Percentiles rank a stretch among this genome's conserved stretches.
Evolutionary conservation across 2,888 invertebrate species (phyloP).

Genomic region (Andrena marginata): DNA sequence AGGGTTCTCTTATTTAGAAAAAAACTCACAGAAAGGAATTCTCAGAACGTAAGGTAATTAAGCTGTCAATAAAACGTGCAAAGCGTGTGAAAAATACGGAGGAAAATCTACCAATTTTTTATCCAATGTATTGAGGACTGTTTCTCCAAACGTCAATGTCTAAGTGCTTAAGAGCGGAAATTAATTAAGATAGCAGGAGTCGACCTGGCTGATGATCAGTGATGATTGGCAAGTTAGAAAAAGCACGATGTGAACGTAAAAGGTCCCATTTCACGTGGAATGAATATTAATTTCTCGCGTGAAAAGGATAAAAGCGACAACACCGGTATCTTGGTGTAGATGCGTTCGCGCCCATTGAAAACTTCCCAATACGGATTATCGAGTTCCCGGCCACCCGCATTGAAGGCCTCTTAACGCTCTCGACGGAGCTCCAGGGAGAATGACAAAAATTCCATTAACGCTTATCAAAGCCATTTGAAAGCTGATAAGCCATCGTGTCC

Average conservation of each 20-base stretch:
- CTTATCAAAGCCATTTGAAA: conserved; percentile 55
- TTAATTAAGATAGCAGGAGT: conserved; percentile 16
- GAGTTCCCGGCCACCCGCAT: conserved; percentile 40
- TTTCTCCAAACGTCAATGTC: not conserved
- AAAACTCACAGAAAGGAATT: no score
- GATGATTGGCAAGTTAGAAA: not conserved
- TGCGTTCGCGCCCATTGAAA: conserved; percentile 28
- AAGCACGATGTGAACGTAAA: not conserved
- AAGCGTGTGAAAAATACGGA: no score
- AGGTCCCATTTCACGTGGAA: not conserved
- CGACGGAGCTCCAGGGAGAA: conserved; percentile 29
- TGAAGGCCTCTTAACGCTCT: conserved; percentile 22
- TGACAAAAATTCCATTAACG: conserved; percentile 64
- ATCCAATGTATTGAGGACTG: not conserved
- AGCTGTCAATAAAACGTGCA: no score
- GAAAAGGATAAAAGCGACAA: conserved; percentile 22
- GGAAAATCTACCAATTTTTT: not conserved
- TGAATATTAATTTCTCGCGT: conserved; percentile 38
- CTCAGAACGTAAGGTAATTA: no score
- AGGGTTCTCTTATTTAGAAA: no score
- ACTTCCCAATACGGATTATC: conserved; percentile 10
- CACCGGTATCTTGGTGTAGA: not conserved
- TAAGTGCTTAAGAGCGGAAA: not conserved
- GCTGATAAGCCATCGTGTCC: conserved; percentile 47
- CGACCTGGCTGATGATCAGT: not conserved